Base-by-base conservation (phyloP, 64 coral and sea anemone species). In the Acropora tenuis region DNA sequence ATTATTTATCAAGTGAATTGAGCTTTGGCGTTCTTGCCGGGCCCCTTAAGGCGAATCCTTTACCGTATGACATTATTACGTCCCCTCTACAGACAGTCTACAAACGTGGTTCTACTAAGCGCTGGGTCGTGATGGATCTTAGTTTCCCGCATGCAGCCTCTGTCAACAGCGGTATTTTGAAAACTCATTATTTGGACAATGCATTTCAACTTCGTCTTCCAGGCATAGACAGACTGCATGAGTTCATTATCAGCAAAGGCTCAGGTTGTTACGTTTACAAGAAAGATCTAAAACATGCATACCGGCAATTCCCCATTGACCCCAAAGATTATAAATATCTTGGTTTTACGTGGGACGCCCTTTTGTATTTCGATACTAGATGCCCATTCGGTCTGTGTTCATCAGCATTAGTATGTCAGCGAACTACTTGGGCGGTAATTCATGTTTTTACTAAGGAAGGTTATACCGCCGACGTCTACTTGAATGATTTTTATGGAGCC, bases 251-350 rank as follows among this genome's bases (percentile, higher is more conserved):
- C 16, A 46, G 43, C 67, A 73, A 74, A 49, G 69, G 84, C 69
- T 7, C 12, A 46, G 84, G 84, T 74, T 87, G 84, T 87, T 71
- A 19, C 5, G 20, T 87, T 18, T 87, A 86, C 46, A 74, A 75
- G 12, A 73, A 74, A 13, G 86, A 88, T n/a, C 58, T 63, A 13
- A 45, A 77, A 63, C 71, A 48, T 5, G 53, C 86, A 1, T 88
- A 88, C 53, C 9, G 86, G 11, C 86, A 55, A 42, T 77, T 77
- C 7, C 86, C 86, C 16, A 76, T 88, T 6, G 86, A 88, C 10
- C 86, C 73, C 19, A 88, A 88, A 20, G 86, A 88, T 58, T 88
- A 77, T 53, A 18, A 52, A 19, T 88, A 88, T 50, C 86, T 88
- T 10, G 73, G 86, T 13, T 88, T 88, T 76, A 74, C 6, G 30